Base-by-base conservation (phyloP, 2,888 invertebrate species). In the Cancer borealis region DNA sequence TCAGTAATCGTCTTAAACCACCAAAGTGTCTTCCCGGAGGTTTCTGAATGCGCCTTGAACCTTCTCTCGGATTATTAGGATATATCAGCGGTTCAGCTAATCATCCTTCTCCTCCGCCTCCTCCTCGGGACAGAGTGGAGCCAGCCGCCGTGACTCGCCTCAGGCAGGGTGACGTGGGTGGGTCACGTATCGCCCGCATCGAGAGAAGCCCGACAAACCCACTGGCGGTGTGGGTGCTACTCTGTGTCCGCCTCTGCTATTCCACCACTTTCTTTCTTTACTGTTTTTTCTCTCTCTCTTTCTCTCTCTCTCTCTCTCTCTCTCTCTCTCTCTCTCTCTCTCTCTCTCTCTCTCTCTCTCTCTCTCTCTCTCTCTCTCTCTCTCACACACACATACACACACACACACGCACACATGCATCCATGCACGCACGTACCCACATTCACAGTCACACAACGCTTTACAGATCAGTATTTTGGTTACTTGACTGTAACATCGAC, bases 81-180 rank as follows among this genome's bases (percentile, higher is more conserved):
- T 66, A n/a, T 66, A 66, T 66, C 66, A 66, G 66, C n/a, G n/a
- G n/a, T 21, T 66, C 66, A 17, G 21, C 17, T 66, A 66, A 66
- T n/a, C n/a, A 6, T 66, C 66, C 66, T 66, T 21, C 66, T 21
- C 66, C n/a, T n/a, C 66, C 3, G 3, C 66, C 8, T 0, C n/a
- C 8, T 66, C n/a, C 14, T 21, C 66, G 66, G 66, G 66, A 66
- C 66, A 66, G 66, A 66, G 66, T 66, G 66, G 66, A 66, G 66
- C 66, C 66, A 21, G 66, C 66, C 66, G 66, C 66, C 66, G 66
- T 66, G 66, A 66, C 66, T n/a, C 66, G 66, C 66, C 66, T 66
- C 66, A 66, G 66, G 66, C 66, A 66, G 66, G 66, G n/a, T 66
- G 66, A 66, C 66, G 66, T 66, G 66, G 66, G 66, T 66, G 66